These are phyloP conservation scores for Papilio gigon DNA, from an alignment of 2,888 invertebrate species.

Conservation along the genomic window DNA sequence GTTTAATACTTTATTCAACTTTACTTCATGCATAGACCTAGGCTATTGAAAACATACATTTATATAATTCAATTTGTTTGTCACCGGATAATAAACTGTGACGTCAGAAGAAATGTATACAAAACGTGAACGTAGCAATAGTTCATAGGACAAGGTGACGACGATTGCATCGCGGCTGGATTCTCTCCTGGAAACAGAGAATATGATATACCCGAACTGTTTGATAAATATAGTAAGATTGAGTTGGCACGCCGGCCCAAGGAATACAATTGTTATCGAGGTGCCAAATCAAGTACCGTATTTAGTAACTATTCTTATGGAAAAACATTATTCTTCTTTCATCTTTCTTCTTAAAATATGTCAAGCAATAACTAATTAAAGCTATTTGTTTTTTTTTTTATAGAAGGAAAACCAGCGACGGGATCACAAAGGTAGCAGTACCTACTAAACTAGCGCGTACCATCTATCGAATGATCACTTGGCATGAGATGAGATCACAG, in stretches of 20 bases:
- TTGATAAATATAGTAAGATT: neutral
- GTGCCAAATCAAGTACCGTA: neutral
- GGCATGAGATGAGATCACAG: too few relatives aligned
- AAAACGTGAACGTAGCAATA: constrained; percentile 56
- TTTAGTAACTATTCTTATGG: too few relatives aligned
- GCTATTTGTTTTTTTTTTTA: too few relatives aligned
- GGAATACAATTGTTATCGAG: neutral
- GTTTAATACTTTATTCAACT: neutral
- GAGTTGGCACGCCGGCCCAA: neutral
- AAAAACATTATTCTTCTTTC: too few relatives aligned
- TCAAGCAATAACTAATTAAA: too few relatives aligned
- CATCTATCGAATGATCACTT: too few relatives aligned
- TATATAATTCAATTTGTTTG: constrained; percentile 53
- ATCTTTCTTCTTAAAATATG: too few relatives aligned
- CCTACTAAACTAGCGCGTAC: too few relatives aligned
- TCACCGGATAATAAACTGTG: constrained; percentile 68
- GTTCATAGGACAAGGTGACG: constrained; percentile 75
- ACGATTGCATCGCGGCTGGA: constrained; percentile 90
- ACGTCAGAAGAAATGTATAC: constrained; percentile 54
- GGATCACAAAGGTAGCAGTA: too few relatives aligned
- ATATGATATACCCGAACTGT: neutral
- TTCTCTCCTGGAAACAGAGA: constrained; percentile 85
- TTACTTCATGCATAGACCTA: constrained; percentile 17
- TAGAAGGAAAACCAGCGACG: too few relatives aligned
- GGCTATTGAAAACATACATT: constrained; percentile 14